These are phyloP conservation scores for Dryobates pubescens DNA, from an alignment of 2,797 vertebrate species.

Conservation along the genomic window DNA sequence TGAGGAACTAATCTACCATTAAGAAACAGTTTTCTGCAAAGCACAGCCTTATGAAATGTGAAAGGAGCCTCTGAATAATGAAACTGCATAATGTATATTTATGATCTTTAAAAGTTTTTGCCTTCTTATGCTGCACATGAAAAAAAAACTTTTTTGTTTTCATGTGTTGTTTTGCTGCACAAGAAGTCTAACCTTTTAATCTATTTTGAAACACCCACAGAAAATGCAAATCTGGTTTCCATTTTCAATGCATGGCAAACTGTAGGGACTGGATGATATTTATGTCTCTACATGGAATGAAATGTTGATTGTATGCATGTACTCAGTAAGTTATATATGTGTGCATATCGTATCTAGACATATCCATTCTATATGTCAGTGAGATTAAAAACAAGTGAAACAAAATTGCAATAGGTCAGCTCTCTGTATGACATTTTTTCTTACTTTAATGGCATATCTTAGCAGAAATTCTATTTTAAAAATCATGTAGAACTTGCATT, in stretches of 20 bases:
- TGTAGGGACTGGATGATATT: not conserved
- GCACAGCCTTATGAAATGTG: not conserved
- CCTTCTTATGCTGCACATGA: not conserved
- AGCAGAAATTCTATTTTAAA: not conserved
- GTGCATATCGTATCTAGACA: not conserved
- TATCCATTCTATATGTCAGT: not conserved
- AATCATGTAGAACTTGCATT: not conserved
- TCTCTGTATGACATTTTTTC: not conserved
- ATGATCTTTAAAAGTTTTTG: not conserved
- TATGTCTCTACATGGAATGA: not conserved
- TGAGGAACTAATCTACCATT: not conserved
- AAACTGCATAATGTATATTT: not conserved
- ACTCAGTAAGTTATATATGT: not conserved
- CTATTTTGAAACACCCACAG: not conserved
- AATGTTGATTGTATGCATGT: conserved; percentile 4
- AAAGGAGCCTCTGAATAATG: conserved; percentile 6
- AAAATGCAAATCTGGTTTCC: not conserved
- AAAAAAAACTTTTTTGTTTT: not conserved
- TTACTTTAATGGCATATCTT: not conserved
- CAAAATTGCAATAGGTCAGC: not conserved
- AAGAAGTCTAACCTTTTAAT: not conserved
- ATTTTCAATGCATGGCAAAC: not conserved
- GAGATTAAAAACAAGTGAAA: not conserved
- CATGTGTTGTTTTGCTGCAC: not conserved
- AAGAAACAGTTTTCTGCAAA: not conserved